These are phyloP conservation scores for Cecropterus lyciades DNA, from an alignment of 1,140 invertebrate genomes.

Conservation along the genomic window DNA sequence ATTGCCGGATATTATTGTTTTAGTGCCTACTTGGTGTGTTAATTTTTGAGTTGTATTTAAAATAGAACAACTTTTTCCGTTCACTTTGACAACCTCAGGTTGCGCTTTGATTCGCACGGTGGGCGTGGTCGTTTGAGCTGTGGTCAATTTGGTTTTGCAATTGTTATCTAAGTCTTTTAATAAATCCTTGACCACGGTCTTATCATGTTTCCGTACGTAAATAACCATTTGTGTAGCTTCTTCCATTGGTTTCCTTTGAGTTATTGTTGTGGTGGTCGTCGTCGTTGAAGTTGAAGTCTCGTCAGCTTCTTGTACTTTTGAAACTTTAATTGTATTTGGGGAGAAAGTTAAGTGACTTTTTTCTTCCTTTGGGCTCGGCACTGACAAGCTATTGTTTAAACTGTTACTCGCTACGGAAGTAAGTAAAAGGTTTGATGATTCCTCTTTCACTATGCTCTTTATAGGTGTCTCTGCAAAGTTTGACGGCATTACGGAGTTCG, in stretches of 20 bases:
- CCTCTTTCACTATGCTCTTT: constrained; percentile 79
- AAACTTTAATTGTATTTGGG: constrained; percentile 86
- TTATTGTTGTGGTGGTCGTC: constrained; percentile 5
- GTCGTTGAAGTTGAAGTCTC: constrained; percentile 58
- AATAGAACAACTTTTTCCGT: constrained; percentile 79
- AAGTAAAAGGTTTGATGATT: constrained; percentile 76
- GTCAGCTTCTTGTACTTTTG: constrained; percentile 72
- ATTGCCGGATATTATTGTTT: constrained; percentile 83
- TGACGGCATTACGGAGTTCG: constrained; percentile 89
- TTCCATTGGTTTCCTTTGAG: constrained; percentile 65
- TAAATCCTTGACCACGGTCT: constrained; percentile 85
- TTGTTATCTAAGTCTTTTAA: constrained; percentile 78
- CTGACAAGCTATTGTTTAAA: constrained; percentile 67
- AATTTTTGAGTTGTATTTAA: constrained; percentile 80
- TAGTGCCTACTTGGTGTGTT: constrained; percentile 74
- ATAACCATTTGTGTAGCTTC: constrained; percentile 82
- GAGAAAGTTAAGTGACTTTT: constrained; percentile 88
- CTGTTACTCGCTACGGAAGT: constrained; percentile 72
- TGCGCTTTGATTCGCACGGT: constrained; percentile 76
- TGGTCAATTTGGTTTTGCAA: constrained; percentile 50
- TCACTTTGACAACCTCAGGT: constrained; percentile 76
- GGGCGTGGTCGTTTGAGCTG: constrained; percentile 55
- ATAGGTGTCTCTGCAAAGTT: constrained; percentile 85
- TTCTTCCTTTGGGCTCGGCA: constrained; percentile 82
- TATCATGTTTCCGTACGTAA: constrained; percentile 78